Evolutionary conservation across 1,140 invertebrate genomes (phyloP), one percentile per base, ranked within the genome.

Genomic region (Cyclina sinensis): DNA sequence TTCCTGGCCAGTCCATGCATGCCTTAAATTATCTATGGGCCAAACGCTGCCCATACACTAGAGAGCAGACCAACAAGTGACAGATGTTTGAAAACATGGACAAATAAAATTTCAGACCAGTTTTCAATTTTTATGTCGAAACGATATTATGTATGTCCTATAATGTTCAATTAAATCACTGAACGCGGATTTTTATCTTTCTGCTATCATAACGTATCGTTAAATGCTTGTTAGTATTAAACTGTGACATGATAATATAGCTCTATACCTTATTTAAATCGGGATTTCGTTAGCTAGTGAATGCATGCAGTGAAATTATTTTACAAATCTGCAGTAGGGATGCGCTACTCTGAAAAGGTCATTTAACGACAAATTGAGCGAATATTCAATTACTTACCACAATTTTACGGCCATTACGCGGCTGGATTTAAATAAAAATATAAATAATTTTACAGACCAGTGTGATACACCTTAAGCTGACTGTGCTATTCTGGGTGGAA

Each of bases 281-380:
- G n/a, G 24, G 57, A 24, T 27, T 62, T 62, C 24, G 27, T 14
- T 62, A 27, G n/a, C 57, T 62, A 4, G 12, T 27, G 5, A 27
- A 27, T n/a, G 24, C 24, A 27, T 9, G 27, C 57, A 11, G 65
- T 39, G 16, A 70, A 70, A 70, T 18, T 37, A 37, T 37, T 27
- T 70, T 37, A 4, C 9, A 70, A 70, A 35, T 14, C 32, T 70
- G 65, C 65, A 70, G 27, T 27, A 27, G 24, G 18, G 57, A 62
- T 70, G 65, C 11, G 65, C 65, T 70, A 37, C 65, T 70, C 21
- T 37, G 14, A 27, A 70, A 70, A 65, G n/a, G 59, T 65, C 59
- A 65, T 27, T 65, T 35, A 4, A 65, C 59, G 54, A 59, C 54
- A 59, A 59, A 59, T 11, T 59, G 54, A 7, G 5, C 54, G 54